Evolutionary conservation across 2,888 invertebrate genomes (phyloP).

Genomic region (Sarcophaga rosellei): DNA sequence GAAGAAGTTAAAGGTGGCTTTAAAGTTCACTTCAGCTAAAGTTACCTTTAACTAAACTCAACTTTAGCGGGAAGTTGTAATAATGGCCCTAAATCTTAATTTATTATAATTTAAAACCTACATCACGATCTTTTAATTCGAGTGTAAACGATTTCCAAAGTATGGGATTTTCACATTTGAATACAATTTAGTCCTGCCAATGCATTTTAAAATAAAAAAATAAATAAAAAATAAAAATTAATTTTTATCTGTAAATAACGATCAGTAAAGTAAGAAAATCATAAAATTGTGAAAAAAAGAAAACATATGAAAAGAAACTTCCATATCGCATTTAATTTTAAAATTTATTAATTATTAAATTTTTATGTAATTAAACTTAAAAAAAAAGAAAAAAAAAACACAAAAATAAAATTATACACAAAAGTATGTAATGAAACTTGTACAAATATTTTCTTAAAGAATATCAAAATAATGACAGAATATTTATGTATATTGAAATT

Average conservation of each 20-base stretch:
- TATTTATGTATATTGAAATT: slow-evolving; percentile 21
- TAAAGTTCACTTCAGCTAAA: too few relatives aligned
- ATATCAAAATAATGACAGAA: slow-evolving; percentile 5
- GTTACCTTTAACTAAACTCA: too few relatives aligned
- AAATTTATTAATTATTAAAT: slow-evolving; percentile 24
- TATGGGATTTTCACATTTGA: not conserved
- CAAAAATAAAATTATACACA: slow-evolving; percentile 63
- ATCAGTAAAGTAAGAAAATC: slow-evolving; percentile 14
- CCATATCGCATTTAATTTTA: slow-evolving; percentile 70
- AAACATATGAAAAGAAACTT: slow-evolving; percentile 68
- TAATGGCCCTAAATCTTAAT: too few relatives aligned
- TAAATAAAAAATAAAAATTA: not conserved
- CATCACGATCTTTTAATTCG: too few relatives aligned
- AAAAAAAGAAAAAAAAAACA: slow-evolving; percentile 70
- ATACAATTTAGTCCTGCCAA: slow-evolving; percentile 50
- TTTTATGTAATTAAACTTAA: slow-evolving; percentile 68
- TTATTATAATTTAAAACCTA: too few relatives aligned
- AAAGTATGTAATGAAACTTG: slow-evolving; percentile 54
- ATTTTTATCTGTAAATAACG: slow-evolving; percentile 51
- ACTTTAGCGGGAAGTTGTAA: too few relatives aligned
- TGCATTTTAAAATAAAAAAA: slow-evolving; percentile 31
- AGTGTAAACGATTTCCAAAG: not conserved
- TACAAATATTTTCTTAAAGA: slow-evolving; percentile 54
- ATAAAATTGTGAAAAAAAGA: slow-evolving; percentile 40
- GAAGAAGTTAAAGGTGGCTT: too few relatives aligned